Percentiles rank a stretch among this genome's conserved stretches.
Conservation (phyloP, 2,888 invertebrate species). For the Mechanitis mazaeus region DNA sequence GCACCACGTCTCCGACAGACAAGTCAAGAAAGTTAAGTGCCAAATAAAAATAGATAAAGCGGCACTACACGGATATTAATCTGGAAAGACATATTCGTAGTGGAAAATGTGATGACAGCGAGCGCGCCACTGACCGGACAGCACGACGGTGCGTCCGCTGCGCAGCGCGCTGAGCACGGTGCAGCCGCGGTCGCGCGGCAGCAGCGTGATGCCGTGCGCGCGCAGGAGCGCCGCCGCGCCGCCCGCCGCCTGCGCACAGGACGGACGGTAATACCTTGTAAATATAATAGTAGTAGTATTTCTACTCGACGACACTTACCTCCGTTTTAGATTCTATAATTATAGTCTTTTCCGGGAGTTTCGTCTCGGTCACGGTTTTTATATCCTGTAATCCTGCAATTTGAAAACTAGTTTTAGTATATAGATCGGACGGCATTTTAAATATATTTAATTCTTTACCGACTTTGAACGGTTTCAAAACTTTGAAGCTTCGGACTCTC, state of each 20-base stretch:
- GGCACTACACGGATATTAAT: too few relatives aligned
- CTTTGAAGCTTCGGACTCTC: conserved; percentile 21
- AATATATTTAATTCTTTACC: conserved; percentile 5
- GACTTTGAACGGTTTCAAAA: conserved; percentile 37
- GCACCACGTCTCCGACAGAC: too few relatives aligned
- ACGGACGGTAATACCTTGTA: too few relatives aligned
- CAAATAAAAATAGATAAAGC: too few relatives aligned
- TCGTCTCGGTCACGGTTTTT: conserved; percentile 24
- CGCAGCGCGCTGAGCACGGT: conserved; percentile 88
- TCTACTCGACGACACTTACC: conserved; percentile 21
- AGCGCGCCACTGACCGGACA: conserved; percentile 76
- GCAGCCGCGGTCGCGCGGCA: conserved; percentile 84
- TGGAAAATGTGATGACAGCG: too few relatives aligned
- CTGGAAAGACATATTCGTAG: too few relatives aligned
- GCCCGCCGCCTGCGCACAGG: conserved; percentile 14
- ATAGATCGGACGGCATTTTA: too few relatives aligned
- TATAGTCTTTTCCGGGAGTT: conserved; percentile 25
- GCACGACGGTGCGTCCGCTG: conserved; percentile 89
- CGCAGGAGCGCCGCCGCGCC: conserved; percentile 82
- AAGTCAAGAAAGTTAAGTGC: too few relatives aligned
- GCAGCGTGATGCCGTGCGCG: conserved; percentile 90
- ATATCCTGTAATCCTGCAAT: conserved; percentile 31
- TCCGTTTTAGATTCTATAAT: conserved; percentile 30
- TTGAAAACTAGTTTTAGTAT: neutral
- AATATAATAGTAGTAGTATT: neutral